These are phyloP conservation scores for Lordiphosa collinella DNA, from an alignment of 1,140 invertebrate genomes.

Conservation along the genomic window DNA sequence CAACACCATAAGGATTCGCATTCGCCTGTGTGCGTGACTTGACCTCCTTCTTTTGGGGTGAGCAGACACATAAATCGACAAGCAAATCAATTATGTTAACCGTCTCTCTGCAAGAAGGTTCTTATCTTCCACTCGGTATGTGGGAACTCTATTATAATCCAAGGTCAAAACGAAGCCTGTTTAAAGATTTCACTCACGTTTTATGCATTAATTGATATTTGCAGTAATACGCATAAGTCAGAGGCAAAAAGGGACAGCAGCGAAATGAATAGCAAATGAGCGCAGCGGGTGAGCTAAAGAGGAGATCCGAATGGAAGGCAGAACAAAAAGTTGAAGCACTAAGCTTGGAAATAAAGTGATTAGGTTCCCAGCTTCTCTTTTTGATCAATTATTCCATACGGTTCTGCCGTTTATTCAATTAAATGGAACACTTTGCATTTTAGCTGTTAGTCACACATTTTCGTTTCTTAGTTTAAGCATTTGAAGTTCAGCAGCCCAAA, in stretches of 20 bases:
- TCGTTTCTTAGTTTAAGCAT: too few relatives aligned
- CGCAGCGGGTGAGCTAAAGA: slow-evolving; percentile 13
- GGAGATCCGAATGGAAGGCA: not conserved
- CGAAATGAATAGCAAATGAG: slow-evolving; percentile 70
- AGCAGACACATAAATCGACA: slow-evolving; percentile 56
- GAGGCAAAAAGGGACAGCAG: slow-evolving; percentile 33
- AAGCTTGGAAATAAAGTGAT: too few relatives aligned
- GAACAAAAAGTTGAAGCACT: too few relatives aligned
- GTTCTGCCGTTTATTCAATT: too few relatives aligned
- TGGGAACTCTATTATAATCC: slow-evolving; percentile 41
- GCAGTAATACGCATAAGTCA: slow-evolving; percentile 73
- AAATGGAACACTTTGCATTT: too few relatives aligned
- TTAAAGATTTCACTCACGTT: slow-evolving; percentile 68
- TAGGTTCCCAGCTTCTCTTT: too few relatives aligned
- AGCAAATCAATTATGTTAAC: slow-evolving; percentile 64
- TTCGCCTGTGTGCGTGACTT: slow-evolving; percentile 46
- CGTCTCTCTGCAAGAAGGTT: slow-evolving; percentile 26
- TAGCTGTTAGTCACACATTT: too few relatives aligned
- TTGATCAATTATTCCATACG: too few relatives aligned
- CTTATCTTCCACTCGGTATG: slow-evolving; percentile 42
- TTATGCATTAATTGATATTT: slow-evolving; percentile 73
- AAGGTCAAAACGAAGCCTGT: slow-evolving; percentile 51
- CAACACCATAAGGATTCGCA: slow-evolving; percentile 5
- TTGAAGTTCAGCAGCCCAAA: too few relatives aligned
- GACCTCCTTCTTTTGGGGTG: slow-evolving; percentile 18